Percentiles rank a stretch among this genome's conserved stretches.
Evolutionary conservation across 2,113 vertebrate species (phyloP).

Genomic region (Chunga burmeisteri): DNA sequence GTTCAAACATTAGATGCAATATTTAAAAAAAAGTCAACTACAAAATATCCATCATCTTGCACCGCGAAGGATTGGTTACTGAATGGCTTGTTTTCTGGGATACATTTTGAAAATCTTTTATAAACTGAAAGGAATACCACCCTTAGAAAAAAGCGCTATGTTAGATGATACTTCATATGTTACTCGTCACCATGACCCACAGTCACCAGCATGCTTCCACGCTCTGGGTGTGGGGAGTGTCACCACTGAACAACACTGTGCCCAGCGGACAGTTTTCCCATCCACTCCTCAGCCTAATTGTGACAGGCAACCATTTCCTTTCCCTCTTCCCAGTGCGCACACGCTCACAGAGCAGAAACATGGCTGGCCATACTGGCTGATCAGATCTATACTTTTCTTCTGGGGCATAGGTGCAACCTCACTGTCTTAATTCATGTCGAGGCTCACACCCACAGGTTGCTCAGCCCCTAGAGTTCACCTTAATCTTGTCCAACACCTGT

Average conservation of each 20-base stretch:
- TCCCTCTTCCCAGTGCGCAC: neutral
- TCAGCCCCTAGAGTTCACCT: neutral
- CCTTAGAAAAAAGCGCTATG: neutral
- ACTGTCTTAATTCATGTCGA: neutral
- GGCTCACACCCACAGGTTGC: neutral
- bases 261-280: neutral
- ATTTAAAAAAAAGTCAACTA: neutral
- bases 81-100: neutral
- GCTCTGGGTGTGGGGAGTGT: fast-evolving
- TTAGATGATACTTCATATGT: fast-evolving
- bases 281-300: neutral
- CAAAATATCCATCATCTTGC: neutral
- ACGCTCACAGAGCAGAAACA: fast-evolving
- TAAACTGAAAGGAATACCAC: neutral
- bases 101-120: neutral
- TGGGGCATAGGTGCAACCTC: neutral
- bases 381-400: neutral
- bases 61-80: neutral
- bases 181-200: neutral
- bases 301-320: neutral
- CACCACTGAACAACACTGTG: fast-evolving
- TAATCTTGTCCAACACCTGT: neutral
- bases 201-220: fast-evolving
- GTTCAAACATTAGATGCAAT: neutral
- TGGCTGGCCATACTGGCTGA: neutral